Evolutionary conservation across 2,797 vertebrate genomes (phyloP).

Genomic region (Lacerta bilineata): DNA sequence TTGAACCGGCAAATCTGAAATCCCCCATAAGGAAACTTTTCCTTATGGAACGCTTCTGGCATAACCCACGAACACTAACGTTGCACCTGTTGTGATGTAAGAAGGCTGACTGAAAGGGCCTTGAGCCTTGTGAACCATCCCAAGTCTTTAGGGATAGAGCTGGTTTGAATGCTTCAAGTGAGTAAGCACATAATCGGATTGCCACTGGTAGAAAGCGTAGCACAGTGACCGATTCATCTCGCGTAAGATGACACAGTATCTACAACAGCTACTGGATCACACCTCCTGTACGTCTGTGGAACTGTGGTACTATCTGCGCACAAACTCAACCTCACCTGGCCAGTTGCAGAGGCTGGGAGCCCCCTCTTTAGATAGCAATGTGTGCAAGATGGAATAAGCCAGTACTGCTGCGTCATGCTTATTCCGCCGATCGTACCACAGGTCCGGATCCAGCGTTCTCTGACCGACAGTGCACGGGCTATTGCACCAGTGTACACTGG

Average conservation of each 20-base stretch:
- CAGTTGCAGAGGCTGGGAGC: no score
- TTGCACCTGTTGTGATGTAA: background rate
- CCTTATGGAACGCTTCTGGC: background rate
- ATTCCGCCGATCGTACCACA: no score
- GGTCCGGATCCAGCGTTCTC: no score
- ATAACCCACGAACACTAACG: background rate
- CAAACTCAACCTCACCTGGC: background rate
- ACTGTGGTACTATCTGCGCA: background rate
- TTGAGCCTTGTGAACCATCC: background rate
- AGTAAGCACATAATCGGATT: background rate
- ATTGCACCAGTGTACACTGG: no score
- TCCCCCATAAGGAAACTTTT: background rate
- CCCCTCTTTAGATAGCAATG: no score
- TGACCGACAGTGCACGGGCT: no score
- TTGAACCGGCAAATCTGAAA: background rate
- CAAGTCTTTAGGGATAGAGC: background rate
- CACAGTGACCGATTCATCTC: background rate
- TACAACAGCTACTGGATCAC: no score
- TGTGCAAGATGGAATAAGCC: no score
- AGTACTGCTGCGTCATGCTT: no score
- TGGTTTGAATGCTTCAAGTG: background rate
- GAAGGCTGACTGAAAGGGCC: background rate
- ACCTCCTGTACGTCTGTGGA: no score
- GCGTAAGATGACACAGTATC: background rate
- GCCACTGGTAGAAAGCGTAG: background rate